Base-by-base conservation (phyloP, 2,797 vertebrate species). In the Lates japonicus region DNA sequence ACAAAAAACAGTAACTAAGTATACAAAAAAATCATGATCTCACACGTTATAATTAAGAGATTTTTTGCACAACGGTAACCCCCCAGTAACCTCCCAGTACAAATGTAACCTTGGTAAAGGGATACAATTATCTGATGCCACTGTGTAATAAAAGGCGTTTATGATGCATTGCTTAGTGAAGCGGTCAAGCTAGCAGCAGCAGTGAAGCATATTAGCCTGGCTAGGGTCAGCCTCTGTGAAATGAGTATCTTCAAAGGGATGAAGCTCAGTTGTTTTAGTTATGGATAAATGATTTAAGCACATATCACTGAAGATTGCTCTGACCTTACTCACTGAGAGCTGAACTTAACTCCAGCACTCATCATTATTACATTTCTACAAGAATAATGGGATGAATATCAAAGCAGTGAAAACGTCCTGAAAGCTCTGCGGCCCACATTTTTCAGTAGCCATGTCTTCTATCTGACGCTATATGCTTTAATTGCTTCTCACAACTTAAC, bases 61-160 rank as follows among this genome's bases (percentile, higher is more conserved):
- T 29, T 29, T 29, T 29, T 29, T 29, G 25, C 25, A 29, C 25
- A 29, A 29, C 41, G 14, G 35, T 37, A 37, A 6, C 35, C 41
- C 41, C 41, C 6, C 4, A 4, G 16, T 57, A 7, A 29, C 25
- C 25, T 29, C 25, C 25, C 25, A 29, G 7, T 13, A 22, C 49
- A 52, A 67, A 54, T 12, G 25, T 0, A 39, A 65, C 39, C 29
- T 57, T 19, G 39, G 58, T 39, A 48, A 70, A 44, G 9, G 51
- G 42, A 39, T 61, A 59, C 13, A 22, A 60, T 12, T 22, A 49
- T 42, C 67, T 46, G 22, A 29, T 41, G 3, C 31, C 44, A 63
- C 76, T 69, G 55, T 9, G 52, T 72, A 57, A 64, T 41, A 48
- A 72, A 64, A 42, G 10, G 5, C 16, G 51, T 83, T 85, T 31